Evolutionary conservation across 1,140 invertebrate genomes (phyloP).

Genomic region (Caenorhabditis latens): DNA sequence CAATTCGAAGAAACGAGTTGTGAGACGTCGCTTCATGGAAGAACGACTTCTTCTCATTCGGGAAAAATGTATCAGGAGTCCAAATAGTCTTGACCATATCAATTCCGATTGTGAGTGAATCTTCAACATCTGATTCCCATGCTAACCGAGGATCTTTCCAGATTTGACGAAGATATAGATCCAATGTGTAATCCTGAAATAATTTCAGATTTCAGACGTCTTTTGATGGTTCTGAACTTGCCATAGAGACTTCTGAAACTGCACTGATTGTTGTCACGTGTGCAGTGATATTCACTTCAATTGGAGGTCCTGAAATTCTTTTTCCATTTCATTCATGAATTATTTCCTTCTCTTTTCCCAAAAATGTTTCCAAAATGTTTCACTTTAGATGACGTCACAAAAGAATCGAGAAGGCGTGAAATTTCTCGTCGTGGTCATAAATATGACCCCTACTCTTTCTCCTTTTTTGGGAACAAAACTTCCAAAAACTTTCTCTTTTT

Average conservation of each 20-base stretch:
- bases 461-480: conserved; percentile 45
- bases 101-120: conserved; percentile 81
- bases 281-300: conserved; percentile 94
- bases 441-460: conserved; percentile 53
- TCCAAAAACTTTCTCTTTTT: conserved; percentile 17
- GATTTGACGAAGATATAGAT: conserved; percentile 98
- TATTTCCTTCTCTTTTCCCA: background rate
- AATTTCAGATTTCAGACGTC: background rate
- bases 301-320: conserved; percentile 79
- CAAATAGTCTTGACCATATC: conserved; percentile 96
- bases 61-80: conserved; percentile 94
- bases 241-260: conserved; percentile 98
- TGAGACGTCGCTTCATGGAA: conserved; percentile 96
- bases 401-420: conserved; percentile 35
- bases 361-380: background rate
- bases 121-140: conserved; percentile 80
- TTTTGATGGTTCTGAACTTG: conserved; percentile 79
- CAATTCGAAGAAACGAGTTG: conserved; percentile 81
- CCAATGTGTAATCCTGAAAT: conserved; percentile 93
- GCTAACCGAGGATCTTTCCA: conserved; percentile 94
- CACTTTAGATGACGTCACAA: conserved; percentile 2
- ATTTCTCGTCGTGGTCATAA: conserved; percentile 7
- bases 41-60: conserved; percentile 96
- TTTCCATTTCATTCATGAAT: background rate
- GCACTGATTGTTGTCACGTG: conserved; percentile 98